Conservation (phyloP, 2,888 invertebrate species). For the Trissolcus japonicus region DNA sequence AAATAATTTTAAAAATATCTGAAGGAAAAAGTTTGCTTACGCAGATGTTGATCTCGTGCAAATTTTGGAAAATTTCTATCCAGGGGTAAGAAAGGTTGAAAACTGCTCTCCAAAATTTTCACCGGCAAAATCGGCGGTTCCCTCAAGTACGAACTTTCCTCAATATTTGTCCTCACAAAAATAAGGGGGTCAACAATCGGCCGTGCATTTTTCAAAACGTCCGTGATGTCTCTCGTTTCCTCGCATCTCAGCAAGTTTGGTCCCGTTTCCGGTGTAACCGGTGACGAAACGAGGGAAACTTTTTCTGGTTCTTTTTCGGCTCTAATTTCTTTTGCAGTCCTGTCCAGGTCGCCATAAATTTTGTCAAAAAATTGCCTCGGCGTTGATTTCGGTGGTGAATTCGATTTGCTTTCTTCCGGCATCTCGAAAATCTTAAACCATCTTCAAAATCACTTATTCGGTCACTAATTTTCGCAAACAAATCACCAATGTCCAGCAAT, state of each 20-base stretch:
- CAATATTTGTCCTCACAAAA: constrained; percentile 9
- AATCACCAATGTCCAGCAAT: too few relatives aligned
- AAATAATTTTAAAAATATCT: not conserved
- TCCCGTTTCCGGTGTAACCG: constrained; percentile 43
- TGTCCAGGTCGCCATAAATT: constrained; percentile 81
- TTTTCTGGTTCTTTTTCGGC: constrained; percentile 29
- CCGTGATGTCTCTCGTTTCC: constrained; percentile 1
- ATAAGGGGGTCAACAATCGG: constrained; percentile 11
- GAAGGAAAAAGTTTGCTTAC: constrained; percentile 73
- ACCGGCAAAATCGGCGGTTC: constrained; percentile 52
- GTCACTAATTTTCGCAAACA: not conserved
- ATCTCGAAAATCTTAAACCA: constrained; percentile 50
- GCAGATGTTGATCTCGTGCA: constrained; percentile 74
- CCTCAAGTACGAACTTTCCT: not conserved
- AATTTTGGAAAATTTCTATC: constrained; percentile 74
- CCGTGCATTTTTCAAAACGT: not conserved
- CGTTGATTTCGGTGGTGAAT: constrained; percentile 78
- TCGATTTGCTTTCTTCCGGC: constrained; percentile 61
- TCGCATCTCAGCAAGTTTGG: constrained; percentile 31
- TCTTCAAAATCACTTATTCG: not conserved
- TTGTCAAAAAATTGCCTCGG: constrained; percentile 89
- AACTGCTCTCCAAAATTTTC: constrained; percentile 59
- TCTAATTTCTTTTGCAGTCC: constrained; percentile 57
- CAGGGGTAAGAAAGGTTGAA: constrained; percentile 64
- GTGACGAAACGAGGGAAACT: not conserved